These are phyloP conservation scores for Harmothoe impar DNA, from an alignment of 2,888 invertebrate species.

Conservation along the genomic window DNA sequence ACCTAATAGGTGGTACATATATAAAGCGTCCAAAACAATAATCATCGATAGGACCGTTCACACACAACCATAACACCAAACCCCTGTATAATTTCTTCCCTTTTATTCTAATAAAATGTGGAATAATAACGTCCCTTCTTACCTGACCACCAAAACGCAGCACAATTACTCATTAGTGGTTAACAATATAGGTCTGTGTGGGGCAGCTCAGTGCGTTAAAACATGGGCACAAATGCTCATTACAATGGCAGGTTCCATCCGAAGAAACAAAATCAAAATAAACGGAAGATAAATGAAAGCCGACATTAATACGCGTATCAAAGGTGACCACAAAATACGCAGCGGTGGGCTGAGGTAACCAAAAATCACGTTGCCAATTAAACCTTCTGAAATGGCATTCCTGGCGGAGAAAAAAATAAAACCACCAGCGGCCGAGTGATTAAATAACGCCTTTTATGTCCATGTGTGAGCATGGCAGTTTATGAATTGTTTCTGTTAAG, in stretches of 20 bases:
- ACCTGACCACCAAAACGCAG: too few relatives aligned
- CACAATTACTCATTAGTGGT: not conserved
- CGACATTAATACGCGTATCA: not conserved
- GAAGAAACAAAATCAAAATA: not conserved
- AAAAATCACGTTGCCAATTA: constrained; percentile 16
- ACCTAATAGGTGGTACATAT: too few relatives aligned
- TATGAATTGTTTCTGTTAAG: not conserved
- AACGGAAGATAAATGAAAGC: not conserved
- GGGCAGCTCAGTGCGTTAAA: not conserved
- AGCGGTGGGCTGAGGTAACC: constrained; percentile 16
- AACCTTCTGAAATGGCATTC: constrained; percentile 20
- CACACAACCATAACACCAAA: too few relatives aligned
- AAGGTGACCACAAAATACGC: constrained; percentile 15
- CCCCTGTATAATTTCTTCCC: too few relatives aligned
- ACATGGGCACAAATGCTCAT: not conserved
- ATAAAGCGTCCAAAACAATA: too few relatives aligned
- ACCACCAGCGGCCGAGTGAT: not conserved
- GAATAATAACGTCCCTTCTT: too few relatives aligned
- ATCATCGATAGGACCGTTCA: too few relatives aligned
- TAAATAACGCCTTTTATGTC: not conserved
- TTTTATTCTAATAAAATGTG: too few relatives aligned
- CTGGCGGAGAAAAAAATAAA: not conserved
- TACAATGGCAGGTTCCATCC: not conserved
- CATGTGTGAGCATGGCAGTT: not conserved
- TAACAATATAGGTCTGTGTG: not conserved